Evolutionary conservation across 2,888 invertebrate genomes (phyloP), one percentile per base, ranked within the genome.

Genomic region (Salpingus planirostris): DNA sequence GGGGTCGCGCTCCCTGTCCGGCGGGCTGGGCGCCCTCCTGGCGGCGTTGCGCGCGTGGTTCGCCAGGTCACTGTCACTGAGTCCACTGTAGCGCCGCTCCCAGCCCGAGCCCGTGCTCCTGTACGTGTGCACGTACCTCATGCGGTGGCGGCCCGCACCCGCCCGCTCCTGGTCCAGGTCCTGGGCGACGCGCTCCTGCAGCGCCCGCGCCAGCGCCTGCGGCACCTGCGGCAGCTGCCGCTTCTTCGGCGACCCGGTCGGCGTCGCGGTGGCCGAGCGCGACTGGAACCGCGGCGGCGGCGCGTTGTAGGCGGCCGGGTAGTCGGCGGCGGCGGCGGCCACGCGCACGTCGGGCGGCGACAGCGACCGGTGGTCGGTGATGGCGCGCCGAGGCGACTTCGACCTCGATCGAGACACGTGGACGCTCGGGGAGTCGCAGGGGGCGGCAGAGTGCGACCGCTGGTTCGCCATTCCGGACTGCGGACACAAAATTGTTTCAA

Each of bases 141-240:
- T 64, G 84, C 85, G 65, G 73, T 72, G 61, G n/a, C n/a, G n/a
- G 60, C 69, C 18, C 10, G 5, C 64, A 74, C 72, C 67, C 74
- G 74, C 59, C 74, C 70, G 57, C 74, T 74, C 70, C 49, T 86
- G 85, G 49, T 87, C 87, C 44, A 85, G 69, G 67, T 93, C 92
- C 67, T 89, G 81, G 33, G 77, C 72, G 50, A 80, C 76, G 55
- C 82, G 74, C 52, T 82, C 82, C 52, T 80, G 78, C 44, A 78
- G 70, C 29, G 78, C 76, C 49, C 78, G 68, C 50, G 80, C 77
- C 40, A 74, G 68, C 15, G 60, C 65, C 42, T 65, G 73, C 46
- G 93, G 95, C 62, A 95, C 91, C 69, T 91, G 89, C 47, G 96
- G 96, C 58, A 96, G 76, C 69, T 95, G 93, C 48, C 96, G 76